Base-by-base conservation (phyloP, 2,113 vertebrate genomes). In the Coreoperca whiteheadi region DNA sequence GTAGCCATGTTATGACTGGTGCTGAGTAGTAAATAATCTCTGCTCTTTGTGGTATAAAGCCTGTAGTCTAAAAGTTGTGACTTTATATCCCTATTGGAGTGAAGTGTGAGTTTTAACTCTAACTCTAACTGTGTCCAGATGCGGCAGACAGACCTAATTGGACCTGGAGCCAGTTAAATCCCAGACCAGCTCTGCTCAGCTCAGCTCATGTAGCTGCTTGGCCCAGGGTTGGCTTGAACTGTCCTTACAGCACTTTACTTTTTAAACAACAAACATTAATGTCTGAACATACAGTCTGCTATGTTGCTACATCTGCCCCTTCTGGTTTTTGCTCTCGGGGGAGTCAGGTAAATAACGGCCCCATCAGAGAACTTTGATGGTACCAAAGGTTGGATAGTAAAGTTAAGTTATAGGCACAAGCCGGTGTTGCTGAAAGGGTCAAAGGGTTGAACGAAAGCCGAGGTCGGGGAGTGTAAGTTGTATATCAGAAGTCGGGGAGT, bases 151-250 rank as follows among this genome's bases (percentile, higher is more conserved):
- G 87, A 84, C 88, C 81, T 95, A 95, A 96, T 96, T 95, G 95
- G 92, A 94, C 92, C 87, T 93, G 95, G 95, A 95, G 95, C 95
- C 95, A 80, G 85, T 94, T 84, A 95, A 95, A 95, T 96, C 95
- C 94, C 87, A 86, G 92, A 74, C 81, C 85, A 70, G 59, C 86
- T 93, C 79, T 12, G 85, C 80, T 91, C 83, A 25, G 89, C 74
- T 79, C 80, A 50, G 81, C 91, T 89, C 87, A 60, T 70, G 71
- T 83, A 90, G 84, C 79, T 68, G 57, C 89, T 90, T 57, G 87
- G 92, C 86, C 88, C 54, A 20, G 74, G 66, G 63, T 68, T 77
- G 69, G 82, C 89, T 87, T 80, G 34, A 85, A 61, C 63, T 75
- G 54, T 79, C 83, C 80, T 83, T 23, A 81, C 61, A 64, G 43